phyloP scores from a whole-genome alignment of 2,797 vertebrate genomes.

The Gambelia wislizenii region DNA sequence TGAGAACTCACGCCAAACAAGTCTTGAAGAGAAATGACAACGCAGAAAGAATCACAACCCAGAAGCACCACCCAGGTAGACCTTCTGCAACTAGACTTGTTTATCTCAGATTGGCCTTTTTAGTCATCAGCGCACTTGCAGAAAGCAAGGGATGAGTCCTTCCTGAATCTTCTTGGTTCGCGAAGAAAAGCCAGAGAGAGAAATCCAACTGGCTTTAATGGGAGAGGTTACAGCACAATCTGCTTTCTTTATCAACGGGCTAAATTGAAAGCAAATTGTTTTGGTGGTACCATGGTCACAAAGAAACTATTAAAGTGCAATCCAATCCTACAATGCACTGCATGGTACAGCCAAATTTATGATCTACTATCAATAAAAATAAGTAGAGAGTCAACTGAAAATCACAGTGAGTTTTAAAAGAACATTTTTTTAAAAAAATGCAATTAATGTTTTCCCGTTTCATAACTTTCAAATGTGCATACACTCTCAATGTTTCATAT shows the following conservation, averaged over 20 bases:
- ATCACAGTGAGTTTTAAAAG: neutral
- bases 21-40: no score
- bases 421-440: conserved; percentile 9
- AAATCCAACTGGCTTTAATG: neutral
- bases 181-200: no score
- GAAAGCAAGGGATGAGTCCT: no score
- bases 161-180: no score
- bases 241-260: neutral
- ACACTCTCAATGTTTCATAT: conserved; percentile 12
- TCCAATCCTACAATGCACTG: conserved; percentile 51
- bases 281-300: neutral
- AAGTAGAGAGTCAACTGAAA: neutral
- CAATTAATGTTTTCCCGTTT: conserved; percentile 14
- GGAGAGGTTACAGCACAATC: neutral
- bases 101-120: no score
- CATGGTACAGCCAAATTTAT: conserved; percentile 63
- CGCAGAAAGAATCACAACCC: no score
- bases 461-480: neutral
- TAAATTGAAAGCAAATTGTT: neutral
- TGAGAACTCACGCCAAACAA: no score
- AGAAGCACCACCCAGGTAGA: no score
- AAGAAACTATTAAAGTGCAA: conserved; percentile 50
- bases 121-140: no score
- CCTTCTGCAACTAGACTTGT: no score
- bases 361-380: conserved; percentile 45